Evolutionary conservation across 2,888 invertebrate species (phyloP).

Genomic region (Gari tellinella): DNA sequence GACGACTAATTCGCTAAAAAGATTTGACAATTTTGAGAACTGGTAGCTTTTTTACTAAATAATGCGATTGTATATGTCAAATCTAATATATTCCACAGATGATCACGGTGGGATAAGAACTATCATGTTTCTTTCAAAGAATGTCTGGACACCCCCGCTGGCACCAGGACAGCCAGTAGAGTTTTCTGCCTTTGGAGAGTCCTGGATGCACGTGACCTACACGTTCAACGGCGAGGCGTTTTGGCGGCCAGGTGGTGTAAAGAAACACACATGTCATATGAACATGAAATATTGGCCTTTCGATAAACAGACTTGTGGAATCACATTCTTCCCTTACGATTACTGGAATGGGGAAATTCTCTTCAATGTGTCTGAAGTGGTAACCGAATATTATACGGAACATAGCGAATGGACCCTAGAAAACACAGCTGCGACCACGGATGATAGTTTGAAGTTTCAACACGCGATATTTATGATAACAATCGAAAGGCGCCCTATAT

Average conservation of each 20-base stretch:
- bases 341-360: not conserved
- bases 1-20: no score
- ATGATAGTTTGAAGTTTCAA: not conserved
- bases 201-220: conserved; percentile 15
- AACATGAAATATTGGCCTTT: conserved; percentile 51
- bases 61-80: no score
- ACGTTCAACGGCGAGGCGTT: conserved; percentile 9
- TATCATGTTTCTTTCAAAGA: conserved; percentile 8
- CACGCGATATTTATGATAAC: not conserved
- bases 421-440: not conserved
- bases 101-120: conserved; percentile 16
- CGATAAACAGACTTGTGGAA: conserved; percentile 39
- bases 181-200: conserved; percentile 5
- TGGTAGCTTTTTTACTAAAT: no score
- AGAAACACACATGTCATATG: conserved; percentile 24
- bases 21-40: no score
- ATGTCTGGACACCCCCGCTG: conserved; percentile 35
- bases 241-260: conserved; percentile 9
- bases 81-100: no score
- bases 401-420: conserved; percentile 12
- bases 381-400: not conserved
- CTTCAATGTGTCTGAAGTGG: not conserved
- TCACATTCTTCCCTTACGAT: conserved; percentile 18
- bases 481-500: conserved; percentile 1
- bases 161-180: conserved; percentile 11